phyloP scores from a whole-genome alignment of 2,797 vertebrate species.

The Lacerta viridis region DNA sequence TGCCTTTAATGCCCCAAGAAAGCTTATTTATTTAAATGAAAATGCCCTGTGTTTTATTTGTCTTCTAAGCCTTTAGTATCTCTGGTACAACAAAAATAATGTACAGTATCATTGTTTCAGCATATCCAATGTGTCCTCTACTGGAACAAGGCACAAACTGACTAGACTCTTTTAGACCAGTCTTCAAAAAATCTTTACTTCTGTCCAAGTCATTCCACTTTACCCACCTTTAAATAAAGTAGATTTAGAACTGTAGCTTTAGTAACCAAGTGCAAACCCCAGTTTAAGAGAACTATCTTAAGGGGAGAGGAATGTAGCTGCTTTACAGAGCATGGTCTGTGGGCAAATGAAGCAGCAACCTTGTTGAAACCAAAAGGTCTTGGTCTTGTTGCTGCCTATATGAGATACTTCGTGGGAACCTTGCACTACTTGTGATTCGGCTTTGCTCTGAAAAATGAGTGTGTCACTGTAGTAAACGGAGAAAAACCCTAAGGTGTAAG shows the following conservation, averaged over 20 bases:
- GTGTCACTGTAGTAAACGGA: no score
- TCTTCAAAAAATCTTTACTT: background rate
- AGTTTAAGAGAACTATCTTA: background rate
- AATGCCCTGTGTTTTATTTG: background rate
- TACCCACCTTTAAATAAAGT: background rate
- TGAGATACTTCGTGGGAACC: background rate
- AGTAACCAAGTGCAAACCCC: background rate
- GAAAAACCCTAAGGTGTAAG: no score
- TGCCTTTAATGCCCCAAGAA: background rate
- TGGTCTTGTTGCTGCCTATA: background rate
- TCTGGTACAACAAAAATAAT: background rate
- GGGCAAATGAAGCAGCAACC: background rate
- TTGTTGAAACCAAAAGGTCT: background rate
- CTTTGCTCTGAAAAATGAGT: no score
- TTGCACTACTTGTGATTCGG: no score
- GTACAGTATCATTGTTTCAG: background rate
- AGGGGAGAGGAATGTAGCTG: background rate
- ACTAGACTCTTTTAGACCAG: background rate
- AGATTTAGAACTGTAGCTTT: background rate
- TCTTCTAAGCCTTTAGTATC: background rate
- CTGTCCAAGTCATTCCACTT: background rate
- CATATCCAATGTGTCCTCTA: background rate
- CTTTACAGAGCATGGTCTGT: background rate
- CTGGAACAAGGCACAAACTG: background rate
- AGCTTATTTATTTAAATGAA: slow-evolving; percentile 10